phyloP scores from a whole-genome alignment of 2,888 invertebrate genomes.

The Rosalia funebris region DNA sequence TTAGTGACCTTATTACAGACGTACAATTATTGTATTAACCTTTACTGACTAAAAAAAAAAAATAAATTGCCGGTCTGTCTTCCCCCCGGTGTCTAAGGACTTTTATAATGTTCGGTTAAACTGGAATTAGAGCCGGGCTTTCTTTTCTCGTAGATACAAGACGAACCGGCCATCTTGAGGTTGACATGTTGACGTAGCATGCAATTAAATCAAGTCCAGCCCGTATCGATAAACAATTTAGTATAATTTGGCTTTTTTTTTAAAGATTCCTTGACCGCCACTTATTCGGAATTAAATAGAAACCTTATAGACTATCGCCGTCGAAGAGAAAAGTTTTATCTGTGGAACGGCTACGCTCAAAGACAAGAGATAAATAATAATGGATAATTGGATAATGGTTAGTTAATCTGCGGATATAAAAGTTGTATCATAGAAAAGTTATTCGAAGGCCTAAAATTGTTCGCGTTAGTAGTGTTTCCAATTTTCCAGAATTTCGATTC shows the following conservation, averaged over 20 bases:
- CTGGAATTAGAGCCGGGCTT: conserved; percentile 22
- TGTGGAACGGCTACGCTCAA: too few species aligned
- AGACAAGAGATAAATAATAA: too few species aligned
- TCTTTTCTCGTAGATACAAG: conserved; percentile 7
- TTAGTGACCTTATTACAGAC: background rate
- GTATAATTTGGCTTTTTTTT: conserved; percentile 33
- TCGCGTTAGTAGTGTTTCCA: too few species aligned
- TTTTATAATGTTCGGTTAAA: conserved; percentile 10
- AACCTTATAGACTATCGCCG: background rate
- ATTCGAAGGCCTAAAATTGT: too few species aligned
- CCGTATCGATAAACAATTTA: conserved; percentile 33
- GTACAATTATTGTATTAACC: background rate
- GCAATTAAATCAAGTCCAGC: conserved; percentile 29
- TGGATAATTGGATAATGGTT: too few species aligned
- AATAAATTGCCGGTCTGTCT: background rate
- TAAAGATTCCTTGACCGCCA: conserved; percentile 5
- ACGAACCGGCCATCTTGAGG: conserved; percentile 16
- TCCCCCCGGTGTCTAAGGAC: background rate
- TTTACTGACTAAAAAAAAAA: background rate
- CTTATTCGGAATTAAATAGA: conserved; percentile 3
- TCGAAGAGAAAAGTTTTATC: too few species aligned
- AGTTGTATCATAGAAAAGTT: too few species aligned
- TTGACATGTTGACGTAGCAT: conserved; percentile 37
- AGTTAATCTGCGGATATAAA: too few species aligned
- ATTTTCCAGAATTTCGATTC: too few species aligned